A percentile compares a stretch with the other conserved stretches of the same genome.
phyloP scores from a whole-genome alignment of 2,797 vertebrate species.

The Coranthus polyacanthus region DNA sequence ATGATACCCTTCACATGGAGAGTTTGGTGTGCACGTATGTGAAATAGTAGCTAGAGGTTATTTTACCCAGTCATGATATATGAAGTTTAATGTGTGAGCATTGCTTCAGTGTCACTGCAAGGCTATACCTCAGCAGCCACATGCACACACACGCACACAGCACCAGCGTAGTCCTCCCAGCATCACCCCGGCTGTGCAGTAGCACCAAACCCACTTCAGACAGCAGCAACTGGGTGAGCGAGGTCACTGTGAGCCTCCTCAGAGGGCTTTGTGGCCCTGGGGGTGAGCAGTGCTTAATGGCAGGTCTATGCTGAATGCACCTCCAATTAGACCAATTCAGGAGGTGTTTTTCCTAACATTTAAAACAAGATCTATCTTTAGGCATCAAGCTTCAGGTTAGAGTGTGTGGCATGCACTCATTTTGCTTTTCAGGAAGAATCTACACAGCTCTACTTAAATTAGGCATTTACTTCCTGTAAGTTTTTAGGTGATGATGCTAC shows the following conservation, averaged over 20 bases:
- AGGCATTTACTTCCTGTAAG: background rate
- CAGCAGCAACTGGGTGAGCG: slow-evolving; percentile 7
- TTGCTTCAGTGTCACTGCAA: background rate
- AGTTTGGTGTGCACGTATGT: background rate
- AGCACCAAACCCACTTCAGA: slow-evolving; percentile 19
- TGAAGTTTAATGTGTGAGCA: background rate
- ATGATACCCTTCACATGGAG: slow-evolving; percentile 9
- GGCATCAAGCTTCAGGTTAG: background rate
- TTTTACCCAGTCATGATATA: background rate
- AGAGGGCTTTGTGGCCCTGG: background rate
- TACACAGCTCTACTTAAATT: background rate
- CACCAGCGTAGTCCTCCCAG: slow-evolving; percentile 1
- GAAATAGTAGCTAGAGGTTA: slow-evolving; percentile 1
- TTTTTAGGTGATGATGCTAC: slow-evolving; percentile 2
- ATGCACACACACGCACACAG: slow-evolving; percentile 1
- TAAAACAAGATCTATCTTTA: slow-evolving; percentile 8
- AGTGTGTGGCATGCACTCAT: background rate
- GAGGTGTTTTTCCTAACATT: slow-evolving; percentile 1
- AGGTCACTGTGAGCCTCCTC: slow-evolving; percentile 10
- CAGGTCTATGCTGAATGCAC: slow-evolving; percentile 13
- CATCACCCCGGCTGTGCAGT: slow-evolving; percentile 16
- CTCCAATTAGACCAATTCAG: slow-evolving; percentile 19
- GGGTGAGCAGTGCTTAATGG: slow-evolving; percentile 2
- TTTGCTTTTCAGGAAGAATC: slow-evolving; percentile 3
- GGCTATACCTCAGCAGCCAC: slow-evolving; percentile 4